These are phyloP conservation scores for Drosophila bocqueti DNA, from an alignment of 1,140 invertebrate species.

Conservation along the genomic window DNA sequence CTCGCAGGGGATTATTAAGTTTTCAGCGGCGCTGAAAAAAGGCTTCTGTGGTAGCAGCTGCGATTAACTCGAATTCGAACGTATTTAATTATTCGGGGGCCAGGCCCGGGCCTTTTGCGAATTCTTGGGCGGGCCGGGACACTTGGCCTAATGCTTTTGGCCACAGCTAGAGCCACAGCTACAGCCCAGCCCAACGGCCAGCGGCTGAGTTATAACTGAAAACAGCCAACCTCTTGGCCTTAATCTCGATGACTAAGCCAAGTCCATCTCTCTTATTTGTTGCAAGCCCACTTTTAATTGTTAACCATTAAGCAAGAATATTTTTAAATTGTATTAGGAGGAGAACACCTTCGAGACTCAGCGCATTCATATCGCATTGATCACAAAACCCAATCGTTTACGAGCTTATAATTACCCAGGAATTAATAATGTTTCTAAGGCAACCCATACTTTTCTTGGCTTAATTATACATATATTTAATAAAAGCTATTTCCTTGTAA, in stretches of 20 bases:
- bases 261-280: constrained; percentile 15
- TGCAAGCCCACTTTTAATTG: constrained; percentile 20
- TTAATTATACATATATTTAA: constrained; percentile 11
- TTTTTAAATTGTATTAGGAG: constrained; percentile 5
- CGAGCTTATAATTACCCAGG: constrained; percentile 4
- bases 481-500: constrained; percentile 1
- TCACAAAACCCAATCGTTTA: constrained; percentile 16
- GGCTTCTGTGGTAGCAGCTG: constrained; percentile 73
- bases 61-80: constrained; percentile 56
- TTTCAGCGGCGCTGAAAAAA: constrained; percentile 59
- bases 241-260: constrained; percentile 28
- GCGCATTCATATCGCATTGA: constrained; percentile 17
- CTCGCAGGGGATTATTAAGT: constrained; percentile 70
- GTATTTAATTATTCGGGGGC: constrained; percentile 67
- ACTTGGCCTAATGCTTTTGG: constrained; percentile 46
- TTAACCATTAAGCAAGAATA: constrained; percentile 16
- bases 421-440: not conserved
- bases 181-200: constrained; percentile 10
- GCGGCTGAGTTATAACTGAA: constrained; percentile 6
- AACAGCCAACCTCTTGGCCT: constrained; percentile 29
- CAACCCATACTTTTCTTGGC: constrained; percentile 8
- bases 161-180: constrained; percentile 5
- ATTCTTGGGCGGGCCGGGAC: constrained; percentile 54
- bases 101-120: constrained; percentile 19
- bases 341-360: constrained; percentile 9